A percentile compares a stretch with the other conserved stretches of the same genome.
Conservation (phyloP, 2,888 invertebrate species). For the Eledone cirrhosa region DNA sequence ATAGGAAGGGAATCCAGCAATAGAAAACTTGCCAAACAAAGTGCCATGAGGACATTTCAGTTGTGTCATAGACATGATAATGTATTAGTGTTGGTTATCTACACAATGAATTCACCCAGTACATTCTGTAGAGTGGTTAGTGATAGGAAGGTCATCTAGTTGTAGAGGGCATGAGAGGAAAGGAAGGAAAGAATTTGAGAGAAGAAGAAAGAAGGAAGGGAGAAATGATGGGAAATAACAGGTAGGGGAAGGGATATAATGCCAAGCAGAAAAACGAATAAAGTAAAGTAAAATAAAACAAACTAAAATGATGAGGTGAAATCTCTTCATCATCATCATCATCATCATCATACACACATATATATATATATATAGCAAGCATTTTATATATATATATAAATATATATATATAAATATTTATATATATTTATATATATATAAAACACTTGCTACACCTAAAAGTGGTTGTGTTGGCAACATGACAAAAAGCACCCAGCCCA, state of each 20-base stretch:
- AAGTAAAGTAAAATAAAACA: neutral
- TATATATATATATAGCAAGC: neutral
- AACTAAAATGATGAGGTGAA: neutral
- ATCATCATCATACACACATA: neutral
- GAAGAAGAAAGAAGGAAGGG: neutral
- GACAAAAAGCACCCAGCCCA: too few relatives aligned
- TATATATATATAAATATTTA: conserved; percentile 18
- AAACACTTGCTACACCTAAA: too few relatives aligned
- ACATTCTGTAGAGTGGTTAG: neutral
- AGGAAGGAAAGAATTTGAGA: neutral
- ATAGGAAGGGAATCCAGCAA: too few relatives aligned
- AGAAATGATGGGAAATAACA: neutral
- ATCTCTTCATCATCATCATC: neutral
- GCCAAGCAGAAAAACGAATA: neutral
- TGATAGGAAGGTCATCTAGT: too few relatives aligned
- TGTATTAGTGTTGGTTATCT: too few relatives aligned
- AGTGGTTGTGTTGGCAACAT: too few relatives aligned
- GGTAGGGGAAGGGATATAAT: neutral
- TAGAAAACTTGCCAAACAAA: too few relatives aligned
- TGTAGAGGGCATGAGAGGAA: neutral
- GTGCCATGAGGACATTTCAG: too few relatives aligned
- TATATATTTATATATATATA: neutral
- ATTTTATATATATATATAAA: neutral
- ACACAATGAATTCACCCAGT: neutral
- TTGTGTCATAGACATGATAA: too few relatives aligned